These are phyloP conservation scores for Strigops habroptila DNA, from an alignment of 2,113 vertebrate genomes.

Conservation along the genomic window DNA sequence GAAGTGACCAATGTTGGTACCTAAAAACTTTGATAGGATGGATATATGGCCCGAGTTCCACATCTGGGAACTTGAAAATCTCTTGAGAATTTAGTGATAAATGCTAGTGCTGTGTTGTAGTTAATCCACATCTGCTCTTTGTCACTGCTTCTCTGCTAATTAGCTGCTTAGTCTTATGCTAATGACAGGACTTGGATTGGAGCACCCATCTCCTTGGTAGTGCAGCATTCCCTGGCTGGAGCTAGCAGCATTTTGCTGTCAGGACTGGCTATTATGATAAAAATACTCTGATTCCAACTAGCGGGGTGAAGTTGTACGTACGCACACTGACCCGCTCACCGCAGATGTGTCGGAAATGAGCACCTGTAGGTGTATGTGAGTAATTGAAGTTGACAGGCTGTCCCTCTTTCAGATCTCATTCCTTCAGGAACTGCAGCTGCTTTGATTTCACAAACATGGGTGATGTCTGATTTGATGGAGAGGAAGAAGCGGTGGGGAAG, in stretches of 20 bases:
- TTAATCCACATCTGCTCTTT: not conserved
- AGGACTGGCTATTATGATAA: not conserved
- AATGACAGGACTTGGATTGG: not conserved
- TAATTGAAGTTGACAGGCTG: not conserved
- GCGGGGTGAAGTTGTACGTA: rapidly evolving
- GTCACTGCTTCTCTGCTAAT: not conserved
- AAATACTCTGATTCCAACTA: not conserved
- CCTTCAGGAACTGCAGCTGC: not conserved
- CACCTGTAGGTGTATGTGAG: rapidly evolving
- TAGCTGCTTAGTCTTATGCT: not conserved
- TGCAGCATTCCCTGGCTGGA: not conserved
- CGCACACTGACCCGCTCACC: not conserved
- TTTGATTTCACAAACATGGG: not conserved
- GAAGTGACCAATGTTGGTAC: rapidly evolving
- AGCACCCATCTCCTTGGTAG: not conserved
- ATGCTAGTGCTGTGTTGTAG: not conserved
- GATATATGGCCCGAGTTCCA: not conserved
- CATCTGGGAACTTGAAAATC: not conserved
- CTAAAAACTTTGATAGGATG: not conserved
- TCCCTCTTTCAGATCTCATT: not conserved
- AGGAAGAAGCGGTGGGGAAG: not conserved
- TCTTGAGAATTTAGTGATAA: not conserved
- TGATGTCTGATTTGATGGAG: not conserved
- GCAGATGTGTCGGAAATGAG: not conserved
- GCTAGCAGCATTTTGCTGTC: not conserved